Evolutionary conservation across 2,797 vertebrate species (phyloP), one percentile per base, ranked within the genome.

Genomic region (Helostoma temminkii): DNA sequence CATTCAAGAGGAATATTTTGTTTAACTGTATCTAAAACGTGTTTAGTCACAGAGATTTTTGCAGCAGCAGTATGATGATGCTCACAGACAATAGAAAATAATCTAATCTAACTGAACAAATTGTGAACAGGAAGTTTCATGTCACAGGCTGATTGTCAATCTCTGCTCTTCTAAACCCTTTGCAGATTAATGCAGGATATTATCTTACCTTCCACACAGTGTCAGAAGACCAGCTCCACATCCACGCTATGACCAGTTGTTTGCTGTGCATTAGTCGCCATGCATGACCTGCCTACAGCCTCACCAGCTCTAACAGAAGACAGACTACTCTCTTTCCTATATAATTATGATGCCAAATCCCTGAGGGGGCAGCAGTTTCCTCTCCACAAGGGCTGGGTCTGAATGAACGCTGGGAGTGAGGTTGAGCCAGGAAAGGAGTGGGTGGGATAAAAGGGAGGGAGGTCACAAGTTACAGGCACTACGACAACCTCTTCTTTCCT

Each of bases 281-380:
- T 26, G 56, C 59, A 64, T 52, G 78, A 66, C 25, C 50, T 52
- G 58, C 54, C 58, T 43, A 63, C 82, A 81, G 80, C 80, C 71
- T 58, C 55, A 69, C 32, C 72, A 36, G 68, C 81, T 80, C 73
- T 57, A 41, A 77, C 79, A 84, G 81, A 80, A 37, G 37, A 70
- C 76, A 67, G 83, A 16, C 86, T 80, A 52, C 18, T 79, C 78
- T 28, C 76, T 85, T 81, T 85, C 82, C 88, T 86, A 81, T 90
- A 89, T 86, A 78, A 86, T 82, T 84, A 74, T 78, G 73, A 74
- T 78, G 74, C 60, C 67, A 57, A 80, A 74, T 88, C 81, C 90
- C 87, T 0, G 65, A 78, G 86, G 83, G 81, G 78, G 76, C 72
- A 65, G 84, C 80, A 62, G 90, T 24, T 92, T 90, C 89, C 89